Percentiles rank a stretch among this genome's conserved stretches.
Conservation (phyloP, 2,797 vertebrate species). For the Hylomyscus alleni region DNA sequence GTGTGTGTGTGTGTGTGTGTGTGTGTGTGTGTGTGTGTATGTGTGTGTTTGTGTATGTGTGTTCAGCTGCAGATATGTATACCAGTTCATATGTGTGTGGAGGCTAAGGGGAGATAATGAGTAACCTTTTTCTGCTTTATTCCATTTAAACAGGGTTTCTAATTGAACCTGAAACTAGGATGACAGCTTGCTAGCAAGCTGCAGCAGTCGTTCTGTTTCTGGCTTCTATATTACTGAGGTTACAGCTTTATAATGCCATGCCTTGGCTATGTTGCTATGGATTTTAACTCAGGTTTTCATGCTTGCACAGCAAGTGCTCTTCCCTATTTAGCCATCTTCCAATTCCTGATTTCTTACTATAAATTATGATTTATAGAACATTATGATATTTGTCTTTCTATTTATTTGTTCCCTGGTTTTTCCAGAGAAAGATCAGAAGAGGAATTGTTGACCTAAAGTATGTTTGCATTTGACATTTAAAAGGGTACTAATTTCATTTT, state of each 20-base stretch:
- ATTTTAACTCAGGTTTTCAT: background rate
- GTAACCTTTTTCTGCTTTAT: background rate
- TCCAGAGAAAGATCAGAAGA: constrained; percentile 14
- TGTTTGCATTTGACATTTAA: background rate
- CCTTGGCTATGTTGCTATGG: too few relatives aligned
- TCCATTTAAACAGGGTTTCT: background rate
- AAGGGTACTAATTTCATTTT: background rate
- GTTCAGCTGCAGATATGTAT: rapidly evolving
- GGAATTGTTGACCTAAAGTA: background rate
- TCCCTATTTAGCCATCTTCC: too few relatives aligned
- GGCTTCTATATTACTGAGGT: too few relatives aligned
- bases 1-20: background rate
- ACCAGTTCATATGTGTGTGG: background rate
- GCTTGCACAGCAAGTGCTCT: too few relatives aligned
- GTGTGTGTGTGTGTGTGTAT: background rate
- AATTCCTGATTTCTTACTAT: background rate
- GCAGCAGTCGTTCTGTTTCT: background rate
- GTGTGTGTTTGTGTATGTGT: too few relatives aligned
- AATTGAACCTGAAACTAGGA: background rate
- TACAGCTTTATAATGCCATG: too few relatives aligned
- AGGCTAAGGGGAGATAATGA: too few relatives aligned
- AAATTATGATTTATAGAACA: constrained; percentile 8
- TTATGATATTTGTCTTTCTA: background rate
- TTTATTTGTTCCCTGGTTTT: background rate
- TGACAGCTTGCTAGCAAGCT: background rate